Percentiles rank a stretch among this genome's conserved stretches.
Conservation (phyloP, 2,113 vertebrate species). For the Marmota flaviventris region DNA sequence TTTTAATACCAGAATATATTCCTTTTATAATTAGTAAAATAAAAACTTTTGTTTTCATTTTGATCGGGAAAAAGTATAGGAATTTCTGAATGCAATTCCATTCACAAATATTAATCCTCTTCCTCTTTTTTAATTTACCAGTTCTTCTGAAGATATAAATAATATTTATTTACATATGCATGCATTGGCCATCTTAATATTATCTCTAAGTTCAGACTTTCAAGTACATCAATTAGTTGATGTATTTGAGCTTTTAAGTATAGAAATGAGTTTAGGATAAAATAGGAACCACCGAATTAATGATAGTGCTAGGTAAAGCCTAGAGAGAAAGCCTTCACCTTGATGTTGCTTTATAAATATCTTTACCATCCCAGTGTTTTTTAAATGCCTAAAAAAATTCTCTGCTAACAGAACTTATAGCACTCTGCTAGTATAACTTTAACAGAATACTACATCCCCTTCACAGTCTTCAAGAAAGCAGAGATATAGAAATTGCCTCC, state of each 20-base stretch:
- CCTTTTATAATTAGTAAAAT: background rate
- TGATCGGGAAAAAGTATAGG: background rate
- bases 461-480: conserved; percentile 1
- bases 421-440: background rate
- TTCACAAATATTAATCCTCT: background rate
- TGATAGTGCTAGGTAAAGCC: no score
- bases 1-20: background rate
- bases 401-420: background rate
- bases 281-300: background rate
- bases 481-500: conserved; percentile 9
- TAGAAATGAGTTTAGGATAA: background rate
- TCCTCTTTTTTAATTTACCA: background rate
- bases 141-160: background rate
- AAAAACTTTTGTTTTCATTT: background rate
- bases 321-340: background rate
- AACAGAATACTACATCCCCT: background rate
- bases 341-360: background rate
- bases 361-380: background rate
- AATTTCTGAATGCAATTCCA: background rate
- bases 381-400: background rate
- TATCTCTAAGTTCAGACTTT: conserved; percentile 18
- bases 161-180: background rate
- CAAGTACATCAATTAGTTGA: background rate
- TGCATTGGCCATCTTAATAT: background rate
- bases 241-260: background rate